Evolutionary conservation across 2,113 vertebrate genomes (phyloP), one percentile per base, ranked within the genome.

Genomic region (Cranoglanis bouderius): DNA sequence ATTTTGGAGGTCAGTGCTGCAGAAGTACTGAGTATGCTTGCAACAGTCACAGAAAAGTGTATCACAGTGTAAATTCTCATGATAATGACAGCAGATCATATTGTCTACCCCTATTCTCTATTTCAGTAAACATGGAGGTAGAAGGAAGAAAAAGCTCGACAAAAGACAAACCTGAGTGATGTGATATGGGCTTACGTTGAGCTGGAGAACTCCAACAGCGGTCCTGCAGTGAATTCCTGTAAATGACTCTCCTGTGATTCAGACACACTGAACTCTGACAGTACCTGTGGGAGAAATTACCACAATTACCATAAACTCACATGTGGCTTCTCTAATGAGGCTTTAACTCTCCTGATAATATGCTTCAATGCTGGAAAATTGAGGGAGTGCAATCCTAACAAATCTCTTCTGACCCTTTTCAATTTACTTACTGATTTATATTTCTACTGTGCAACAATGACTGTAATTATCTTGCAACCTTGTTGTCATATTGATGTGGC

Each of bases 281-380:
- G 67, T 63, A 53, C 53, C 83, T 74, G 61, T 72, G 86, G 63
- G 74, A 85, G 21, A 55, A 46, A 49, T 10, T 49, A 49, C 46
- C 46, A 49, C 8, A 49, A 49, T 49, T 49, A 49, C 46, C 84
- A 35, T 32, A 51, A 84, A 55, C 51, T 90, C 89, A 74, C 83
- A 19, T 46, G 84, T 65, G 89, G 83, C 49, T 85, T n/a, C 63
- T 75, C 61, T 90, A 85, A 88, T 82, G 38, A 74, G 83, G 61
- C 35, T 63, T 87, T 70, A 55, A 88, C 35, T 82, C 82, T 75
- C 82, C 61, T 59, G 82, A 57, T 49, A 74, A 49, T 87, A 35
- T 4, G 2, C 70, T 61, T 82, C 8, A 83, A 18, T 74, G 65
- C 53, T 67, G 32, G 65, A 19, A 74, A 61, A 83, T 51, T 24